A percentile compares a stretch with the other conserved stretches of the same genome.
Conservation (phyloP, 2,888 invertebrate genomes). For the Calameuta idolon region DNA sequence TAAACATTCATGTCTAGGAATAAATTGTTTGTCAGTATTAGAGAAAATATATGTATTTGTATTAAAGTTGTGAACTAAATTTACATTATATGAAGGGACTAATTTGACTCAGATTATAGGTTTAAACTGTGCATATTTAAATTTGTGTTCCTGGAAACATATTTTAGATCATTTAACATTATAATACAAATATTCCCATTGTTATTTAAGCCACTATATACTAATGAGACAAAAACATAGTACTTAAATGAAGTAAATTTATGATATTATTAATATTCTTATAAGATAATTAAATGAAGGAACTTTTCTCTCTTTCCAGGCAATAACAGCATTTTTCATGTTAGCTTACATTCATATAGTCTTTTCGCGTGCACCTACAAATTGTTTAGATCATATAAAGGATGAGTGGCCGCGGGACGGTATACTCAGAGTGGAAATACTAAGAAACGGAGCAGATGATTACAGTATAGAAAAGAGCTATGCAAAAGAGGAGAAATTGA, state of each 20-base stretch:
- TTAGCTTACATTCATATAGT: constrained; percentile 95
- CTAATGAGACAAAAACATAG: no score
- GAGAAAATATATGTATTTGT: background rate
- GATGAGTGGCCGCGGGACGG: constrained; percentile 96
- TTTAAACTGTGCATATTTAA: no score
- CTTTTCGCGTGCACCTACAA: constrained; percentile 92
- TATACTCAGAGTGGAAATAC: constrained; percentile 91
- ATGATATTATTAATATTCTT: background rate
- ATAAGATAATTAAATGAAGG: background rate
- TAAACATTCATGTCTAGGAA: no score
- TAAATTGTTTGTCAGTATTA: background rate
- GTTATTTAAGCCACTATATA: background rate
- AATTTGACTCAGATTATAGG: no score
- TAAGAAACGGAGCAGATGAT: constrained; percentile 77
- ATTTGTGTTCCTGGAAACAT: no score
- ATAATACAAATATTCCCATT: no score
- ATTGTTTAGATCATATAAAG: constrained; percentile 90
- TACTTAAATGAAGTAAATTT: background rate
- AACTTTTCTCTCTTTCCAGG: constrained; percentile 70
- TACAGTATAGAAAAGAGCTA: constrained; percentile 87
- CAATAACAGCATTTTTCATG: constrained; percentile 87
- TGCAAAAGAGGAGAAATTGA: constrained; percentile 81
- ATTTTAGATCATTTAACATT: no score
- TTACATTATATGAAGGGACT: no score
- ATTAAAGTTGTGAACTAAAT: background rate